These are phyloP conservation scores for Myripristis murdjan DNA, from an alignment of 2,797 vertebrate species.

Conservation along the genomic window DNA sequence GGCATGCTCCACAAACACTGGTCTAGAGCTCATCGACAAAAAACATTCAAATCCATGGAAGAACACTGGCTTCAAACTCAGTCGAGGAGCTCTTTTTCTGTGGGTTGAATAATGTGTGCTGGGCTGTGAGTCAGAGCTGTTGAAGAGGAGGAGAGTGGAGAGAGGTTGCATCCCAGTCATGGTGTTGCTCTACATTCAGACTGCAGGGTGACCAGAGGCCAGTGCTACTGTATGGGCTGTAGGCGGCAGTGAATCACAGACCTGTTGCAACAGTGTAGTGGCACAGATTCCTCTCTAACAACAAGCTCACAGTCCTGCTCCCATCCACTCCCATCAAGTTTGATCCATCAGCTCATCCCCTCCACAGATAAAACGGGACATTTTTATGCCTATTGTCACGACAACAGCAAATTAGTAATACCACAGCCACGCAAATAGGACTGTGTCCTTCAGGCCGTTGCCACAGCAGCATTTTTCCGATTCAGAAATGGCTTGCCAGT, in stretches of 20 bases:
- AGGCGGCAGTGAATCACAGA: conserved; percentile 72
- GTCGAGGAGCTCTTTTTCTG: conserved; percentile 59
- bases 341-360: conserved; percentile 35
- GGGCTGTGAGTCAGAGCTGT: conserved; percentile 78
- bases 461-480: conserved; percentile 16
- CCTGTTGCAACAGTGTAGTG: conserved; percentile 66
- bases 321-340: conserved; percentile 21
- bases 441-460: background rate
- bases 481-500: conserved; percentile 11
- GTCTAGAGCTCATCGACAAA: conserved; percentile 31
- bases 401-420: conserved; percentile 57
- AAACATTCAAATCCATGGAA: conserved; percentile 31
- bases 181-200: conserved; percentile 76
- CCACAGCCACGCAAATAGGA: conserved; percentile 8
- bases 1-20: conserved; percentile 2
- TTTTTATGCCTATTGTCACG: conserved; percentile 50
- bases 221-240: conserved; percentile 59
- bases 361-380: conserved; percentile 19
- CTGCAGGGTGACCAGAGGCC: conserved; percentile 66
- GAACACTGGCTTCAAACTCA: conserved; percentile 38
- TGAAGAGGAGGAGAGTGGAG: conserved; percentile 80
- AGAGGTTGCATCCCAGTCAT: conserved; percentile 80
- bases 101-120: conserved; percentile 72
- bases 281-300: conserved; percentile 53
- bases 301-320: background rate